A percentile compares a stretch with the other conserved stretches of the same genome.
These are phyloP conservation scores for Drosophila melanogaster DNA, from an alignment of 1,140 invertebrate genomes.

Conservation along the genomic window Release_6_plus_ISO1_MT NT_033777.3:27806001-27806500, in stretches of 20 bases:
- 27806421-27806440: slow-evolving; percentile 5
- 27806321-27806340: slow-evolving; percentile 25
- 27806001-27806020: slow-evolving; percentile 1
- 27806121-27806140: slow-evolving; percentile 31
- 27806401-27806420: not conserved
- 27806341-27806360: slow-evolving; percentile 78
- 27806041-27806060: slow-evolving; percentile 52
- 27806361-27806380: slow-evolving; percentile 72
- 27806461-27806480: slow-evolving; percentile 25
- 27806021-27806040: not conserved
- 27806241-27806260: slow-evolving; percentile 83
- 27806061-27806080: slow-evolving; percentile 51
- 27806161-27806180: slow-evolving; percentile 77
- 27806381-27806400: slow-evolving; percentile 29
- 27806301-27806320: slow-evolving; percentile 52
- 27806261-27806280: slow-evolving; percentile 52
- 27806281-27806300: slow-evolving; percentile 31
- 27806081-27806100: slow-evolving; percentile 8
- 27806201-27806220: slow-evolving; percentile 72
- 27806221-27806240: slow-evolving; percentile 81
- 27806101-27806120: slow-evolving; percentile 82
- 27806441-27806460: not conserved
- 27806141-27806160: slow-evolving; percentile 48
- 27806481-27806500: slow-evolving; percentile 29
- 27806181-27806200: slow-evolving; percentile 73